Percentiles rank a stretch among this genome's conserved stretches.
phyloP scores from a whole-genome alignment of 2,888 invertebrate species.

The Spisula subtruncata region DNA sequence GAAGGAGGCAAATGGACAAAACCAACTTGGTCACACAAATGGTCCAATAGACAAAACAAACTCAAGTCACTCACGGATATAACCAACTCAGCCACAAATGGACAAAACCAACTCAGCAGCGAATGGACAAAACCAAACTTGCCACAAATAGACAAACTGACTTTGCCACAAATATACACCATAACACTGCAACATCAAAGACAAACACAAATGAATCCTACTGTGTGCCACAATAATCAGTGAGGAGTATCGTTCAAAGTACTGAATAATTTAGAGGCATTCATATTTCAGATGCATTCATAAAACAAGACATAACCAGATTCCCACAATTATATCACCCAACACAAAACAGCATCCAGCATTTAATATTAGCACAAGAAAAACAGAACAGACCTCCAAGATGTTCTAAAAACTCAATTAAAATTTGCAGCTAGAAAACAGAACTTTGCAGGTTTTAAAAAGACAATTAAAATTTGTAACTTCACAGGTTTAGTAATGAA shows the following conservation, averaged over 20 bases:
- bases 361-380: not conserved
- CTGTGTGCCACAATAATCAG: not conserved
- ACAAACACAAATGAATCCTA: too few relatives aligned
- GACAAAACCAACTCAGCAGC: too few relatives aligned
- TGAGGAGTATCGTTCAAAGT: not conserved
- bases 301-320: constrained; percentile 10
- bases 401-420: not conserved
- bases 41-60: too few relatives aligned
- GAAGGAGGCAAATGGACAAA: too few relatives aligned
- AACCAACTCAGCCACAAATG: too few relatives aligned
- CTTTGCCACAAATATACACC: too few relatives aligned
- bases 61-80: too few relatives aligned
- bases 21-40: too few relatives aligned
- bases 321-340: not conserved
- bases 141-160: too few relatives aligned
- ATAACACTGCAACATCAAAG: too few relatives aligned
- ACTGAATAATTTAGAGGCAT: not conserved
- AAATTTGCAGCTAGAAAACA: not conserved
- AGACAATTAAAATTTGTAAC: not conserved
- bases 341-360: not conserved
- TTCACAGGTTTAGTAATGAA: not conserved
- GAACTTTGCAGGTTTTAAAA: not conserved
- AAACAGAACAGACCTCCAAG: not conserved
- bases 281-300: constrained; percentile 5
- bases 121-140: too few relatives aligned